Conservation (phyloP, 2,113 vertebrate genomes). For the Menura novaehollandiae region DNA sequence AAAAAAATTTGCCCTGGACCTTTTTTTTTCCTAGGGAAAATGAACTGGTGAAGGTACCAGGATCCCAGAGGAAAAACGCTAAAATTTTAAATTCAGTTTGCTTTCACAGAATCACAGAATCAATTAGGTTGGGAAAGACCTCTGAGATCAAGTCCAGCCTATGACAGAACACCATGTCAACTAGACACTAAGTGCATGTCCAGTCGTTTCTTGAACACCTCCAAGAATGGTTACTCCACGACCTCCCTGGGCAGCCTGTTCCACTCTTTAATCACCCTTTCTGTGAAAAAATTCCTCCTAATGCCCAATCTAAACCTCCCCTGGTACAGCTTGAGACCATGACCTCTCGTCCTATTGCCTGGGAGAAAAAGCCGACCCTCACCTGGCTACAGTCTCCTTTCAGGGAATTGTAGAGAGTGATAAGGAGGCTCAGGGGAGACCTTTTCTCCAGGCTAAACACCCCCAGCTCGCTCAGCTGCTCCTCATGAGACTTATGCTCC, state of each 20-base stretch:
- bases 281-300: background rate
- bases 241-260: background rate
- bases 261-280: background rate
- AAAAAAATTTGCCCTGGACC: background rate
- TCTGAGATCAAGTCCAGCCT: background rate
- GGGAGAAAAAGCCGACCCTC: background rate
- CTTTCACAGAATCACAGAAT: background rate
- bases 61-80: background rate
- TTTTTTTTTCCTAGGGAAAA: background rate
- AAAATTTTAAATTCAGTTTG: background rate
- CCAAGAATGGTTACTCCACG: background rate
- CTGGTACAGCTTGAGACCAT: no score
- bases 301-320: background rate
- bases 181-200: background rate
- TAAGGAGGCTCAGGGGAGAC: background rate
- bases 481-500: background rate
- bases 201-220: background rate
- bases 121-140: background rate
- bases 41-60: background rate
- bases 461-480: background rate
- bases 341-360: background rate
- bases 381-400: background rate
- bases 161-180: background rate
- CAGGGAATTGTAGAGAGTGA: background rate
- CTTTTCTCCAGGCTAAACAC: background rate